Percentiles rank a stretch among this genome's conserved stretches.
Evolutionary conservation across 2,113 vertebrate genomes (phyloP).

Genomic region (Acanthochromis polyacanthus): DNA sequence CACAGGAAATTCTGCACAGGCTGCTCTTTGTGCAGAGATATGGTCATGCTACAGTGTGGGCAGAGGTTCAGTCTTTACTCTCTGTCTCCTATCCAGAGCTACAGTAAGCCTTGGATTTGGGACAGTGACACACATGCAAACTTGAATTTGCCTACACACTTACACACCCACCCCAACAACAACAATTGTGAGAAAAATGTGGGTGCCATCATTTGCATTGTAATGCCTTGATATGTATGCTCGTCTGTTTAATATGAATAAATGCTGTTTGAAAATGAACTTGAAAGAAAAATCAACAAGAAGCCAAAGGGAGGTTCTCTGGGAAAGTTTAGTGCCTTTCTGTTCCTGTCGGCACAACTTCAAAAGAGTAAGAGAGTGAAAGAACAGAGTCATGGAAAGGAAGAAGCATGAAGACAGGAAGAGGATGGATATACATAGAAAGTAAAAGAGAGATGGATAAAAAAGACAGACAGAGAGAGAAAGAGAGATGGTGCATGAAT

Average conservation of each 20-base stretch:
- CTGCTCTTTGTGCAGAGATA: conserved; percentile 71
- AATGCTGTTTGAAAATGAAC: conserved; percentile 80
- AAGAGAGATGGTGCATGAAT: conserved; percentile 79
- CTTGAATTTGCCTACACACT: conserved; percentile 47
- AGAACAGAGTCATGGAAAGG: conserved; percentile 84
- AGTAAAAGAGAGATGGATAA: conserved; percentile 25
- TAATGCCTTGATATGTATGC: conserved; percentile 78
- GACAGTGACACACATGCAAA: conserved; percentile 59
- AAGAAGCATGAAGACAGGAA: conserved; percentile 56
- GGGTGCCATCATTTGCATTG: conserved; percentile 77
- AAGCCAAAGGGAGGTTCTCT: conserved; percentile 72
- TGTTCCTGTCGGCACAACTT: conserved; percentile 75
- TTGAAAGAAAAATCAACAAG: conserved; percentile 84
- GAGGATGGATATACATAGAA: conserved; percentile 41
- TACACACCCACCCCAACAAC: conserved; percentile 61
- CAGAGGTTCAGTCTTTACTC: conserved; percentile 60
- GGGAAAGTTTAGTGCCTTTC: conserved; percentile 71
- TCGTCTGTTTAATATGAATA: conserved; percentile 78
- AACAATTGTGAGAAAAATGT: conserved; percentile 75
- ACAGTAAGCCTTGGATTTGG: conserved; percentile 38
- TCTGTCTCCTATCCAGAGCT: conserved; percentile 38
- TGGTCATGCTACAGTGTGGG: conserved; percentile 72
- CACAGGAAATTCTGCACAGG: conserved; percentile 78
- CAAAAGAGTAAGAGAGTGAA: conserved; percentile 65
- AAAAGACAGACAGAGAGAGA: conserved; percentile 65